A percentile compares a stretch with the other conserved stretches of the same genome.
Evolutionary conservation across 2,888 invertebrate species (phyloP).

Genomic region (Drosophila birchii): DNA sequence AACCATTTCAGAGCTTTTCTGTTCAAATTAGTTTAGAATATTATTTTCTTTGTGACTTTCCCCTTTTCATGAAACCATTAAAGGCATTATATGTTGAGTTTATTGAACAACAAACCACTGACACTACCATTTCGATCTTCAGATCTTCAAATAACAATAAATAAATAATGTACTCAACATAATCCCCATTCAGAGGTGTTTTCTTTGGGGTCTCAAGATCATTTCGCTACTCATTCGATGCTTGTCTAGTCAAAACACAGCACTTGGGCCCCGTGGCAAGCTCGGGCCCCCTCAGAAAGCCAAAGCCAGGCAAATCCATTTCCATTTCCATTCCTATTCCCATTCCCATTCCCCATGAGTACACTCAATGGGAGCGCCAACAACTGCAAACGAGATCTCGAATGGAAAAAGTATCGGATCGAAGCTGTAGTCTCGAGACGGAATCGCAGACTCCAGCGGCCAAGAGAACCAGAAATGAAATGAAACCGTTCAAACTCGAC

Average conservation of each 20-base stretch:
- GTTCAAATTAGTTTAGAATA: conserved; percentile 2
- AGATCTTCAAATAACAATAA: conserved; percentile 20
- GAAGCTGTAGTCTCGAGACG: neutral
- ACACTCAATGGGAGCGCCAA: conserved; percentile 19
- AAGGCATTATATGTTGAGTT: neutral
- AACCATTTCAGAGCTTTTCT: neutral
- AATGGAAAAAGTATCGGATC: conserved; percentile 39
- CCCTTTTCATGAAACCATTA: neutral
- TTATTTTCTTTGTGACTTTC: conserved; percentile 13
- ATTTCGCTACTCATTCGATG: conserved; percentile 36
- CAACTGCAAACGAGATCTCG: conserved; percentile 31
- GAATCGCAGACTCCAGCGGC: conserved; percentile 8
- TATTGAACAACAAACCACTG: conserved; percentile 24
- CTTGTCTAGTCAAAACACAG: conserved; percentile 31
- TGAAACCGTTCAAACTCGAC: conserved; percentile 51
- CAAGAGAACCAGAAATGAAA: conserved; percentile 32
- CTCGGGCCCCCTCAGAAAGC: neutral
- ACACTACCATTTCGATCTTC: conserved; percentile 2
- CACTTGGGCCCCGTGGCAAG: conserved; percentile 22
- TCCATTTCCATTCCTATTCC: conserved; percentile 11
- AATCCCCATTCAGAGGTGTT: conserved; percentile 34
- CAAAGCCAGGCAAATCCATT: conserved; percentile 15
- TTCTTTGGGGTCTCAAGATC: conserved; percentile 30
- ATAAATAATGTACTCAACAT: conserved; percentile 25
- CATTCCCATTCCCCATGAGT: conserved; percentile 16